Evolutionary conservation across 2,888 invertebrate genomes (phyloP).

Genomic region (Synanthedon andrenaeformis): DNA sequence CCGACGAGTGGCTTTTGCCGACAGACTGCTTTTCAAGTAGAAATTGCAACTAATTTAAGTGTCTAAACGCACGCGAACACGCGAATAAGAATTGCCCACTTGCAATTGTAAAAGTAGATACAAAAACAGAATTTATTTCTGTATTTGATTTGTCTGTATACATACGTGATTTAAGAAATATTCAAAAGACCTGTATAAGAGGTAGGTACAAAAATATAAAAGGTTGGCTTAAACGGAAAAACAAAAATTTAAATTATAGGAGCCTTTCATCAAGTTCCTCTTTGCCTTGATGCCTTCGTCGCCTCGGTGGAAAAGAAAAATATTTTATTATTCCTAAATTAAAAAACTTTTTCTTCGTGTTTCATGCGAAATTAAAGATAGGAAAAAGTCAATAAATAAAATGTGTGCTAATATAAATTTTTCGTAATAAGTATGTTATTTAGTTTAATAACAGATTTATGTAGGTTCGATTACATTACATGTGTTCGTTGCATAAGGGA

Average conservation of each 20-base stretch:
- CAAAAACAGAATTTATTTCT: background rate
- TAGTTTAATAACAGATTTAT: too few species aligned
- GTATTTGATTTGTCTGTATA: background rate
- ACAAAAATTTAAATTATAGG: constrained; percentile 50
- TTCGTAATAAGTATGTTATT: too few species aligned
- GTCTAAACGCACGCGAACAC: constrained; percentile 62
- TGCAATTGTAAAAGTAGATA: background rate
- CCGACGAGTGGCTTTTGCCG: constrained; percentile 45
- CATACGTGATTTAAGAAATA: background rate
- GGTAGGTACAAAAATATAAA: constrained; percentile 28
- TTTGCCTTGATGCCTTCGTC: constrained; percentile 15
- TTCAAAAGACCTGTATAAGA: background rate
- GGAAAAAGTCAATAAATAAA: constrained; percentile 19
- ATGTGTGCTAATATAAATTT: too few species aligned
- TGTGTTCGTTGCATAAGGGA: too few species aligned
- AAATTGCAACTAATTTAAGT: constrained; percentile 68
- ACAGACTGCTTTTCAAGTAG: constrained; percentile 49
- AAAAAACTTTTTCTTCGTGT: constrained; percentile 51
- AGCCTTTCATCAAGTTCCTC: constrained; percentile 49
- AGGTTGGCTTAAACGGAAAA: constrained; percentile 44
- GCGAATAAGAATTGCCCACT: constrained; percentile 23
- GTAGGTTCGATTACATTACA: too few species aligned
- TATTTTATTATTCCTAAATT: constrained; percentile 60
- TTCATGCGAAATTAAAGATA: constrained; percentile 32
- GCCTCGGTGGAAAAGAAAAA: constrained; percentile 42